Evolutionary conservation across 2,113 vertebrate genomes (phyloP), one percentile per base, ranked within the genome.

Genomic region (Grantiella picta): DNA sequence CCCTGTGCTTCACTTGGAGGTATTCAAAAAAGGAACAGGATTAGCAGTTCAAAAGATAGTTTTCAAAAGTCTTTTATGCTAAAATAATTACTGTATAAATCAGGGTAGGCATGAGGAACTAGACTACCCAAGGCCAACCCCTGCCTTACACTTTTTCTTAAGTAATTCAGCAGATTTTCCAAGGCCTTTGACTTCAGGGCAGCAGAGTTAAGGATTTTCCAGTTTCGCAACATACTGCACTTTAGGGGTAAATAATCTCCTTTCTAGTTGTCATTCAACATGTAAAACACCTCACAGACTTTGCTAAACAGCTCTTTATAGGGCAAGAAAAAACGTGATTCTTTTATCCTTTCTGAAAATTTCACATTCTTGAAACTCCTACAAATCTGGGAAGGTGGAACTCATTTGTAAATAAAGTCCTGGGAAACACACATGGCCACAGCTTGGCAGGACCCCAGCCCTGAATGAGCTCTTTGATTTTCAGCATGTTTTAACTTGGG

Each of bases 391-490:
- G 92, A 89, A 96, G 88, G 84, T 81, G 73, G 82, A 97, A 97
- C 88, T 95, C 66, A 66, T 92, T 96, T 2, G 50, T 97, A 97
- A 97, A 97, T 92, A 94, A 95, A 79, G 82, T 72, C 92, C 94
- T 97, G 86, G 91, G 95, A 97, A 97, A 94, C 82, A 89, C 64
- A 95, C 70, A 73, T 68, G 80, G 91, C 76, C 86, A 90, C 12
- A 5, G 91, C 69, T 95, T 94, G 89, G 94, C 94, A 95, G 68
- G 70, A 90, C 92, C 72, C 65, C 90, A 83, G 86, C 19, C 80
- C 57, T 97, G 95, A 97, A 97, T 91, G 70, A 92, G 28, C 24
- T 89, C 95, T 97, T 97, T 97, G 86, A 96, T 94, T 95, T 97
- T 63, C 86, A 95, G 77, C 11, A 3, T 90, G 69, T 90, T 96